phyloP scores from a whole-genome alignment of 1,140 invertebrate species.

The Pinna nobilis region DNA sequence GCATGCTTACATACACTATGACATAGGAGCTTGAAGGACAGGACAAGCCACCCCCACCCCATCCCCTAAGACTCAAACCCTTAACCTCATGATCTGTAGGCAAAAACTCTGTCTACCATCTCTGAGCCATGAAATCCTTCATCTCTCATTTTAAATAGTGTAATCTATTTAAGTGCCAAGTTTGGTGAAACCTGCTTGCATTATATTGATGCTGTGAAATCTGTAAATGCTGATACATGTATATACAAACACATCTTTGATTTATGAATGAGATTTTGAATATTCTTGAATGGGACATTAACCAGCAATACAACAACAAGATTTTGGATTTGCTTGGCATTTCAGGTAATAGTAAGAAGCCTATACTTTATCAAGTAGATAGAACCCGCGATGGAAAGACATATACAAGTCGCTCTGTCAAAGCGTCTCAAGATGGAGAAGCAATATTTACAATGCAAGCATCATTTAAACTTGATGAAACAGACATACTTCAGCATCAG shows the following conservation, averaged over 20 bases:
- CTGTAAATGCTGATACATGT: no score
- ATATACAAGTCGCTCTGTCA: conserved; percentile 69
- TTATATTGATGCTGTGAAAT: no score
- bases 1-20: no score
- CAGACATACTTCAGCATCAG: conserved; percentile 34
- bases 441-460: conserved; percentile 71
- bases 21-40: no score
- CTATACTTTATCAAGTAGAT: conserved; percentile 72
- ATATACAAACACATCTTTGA: background rate
- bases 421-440: conserved; percentile 69
- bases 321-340: conserved; percentile 4
- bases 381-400: conserved; percentile 69
- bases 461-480: conserved; percentile 71
- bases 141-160: no score
- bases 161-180: no score
- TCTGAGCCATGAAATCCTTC: no score
- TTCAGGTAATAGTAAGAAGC: conserved; percentile 66
- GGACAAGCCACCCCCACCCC: no score
- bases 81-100: no score
- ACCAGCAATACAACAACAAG: background rate
- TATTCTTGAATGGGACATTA: background rate
- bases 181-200: no score
- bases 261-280: background rate
- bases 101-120: no score
- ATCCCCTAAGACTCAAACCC: no score